Base-by-base conservation (phyloP, 2,888 invertebrate species). In the Philopedon plagiatum region DNA sequence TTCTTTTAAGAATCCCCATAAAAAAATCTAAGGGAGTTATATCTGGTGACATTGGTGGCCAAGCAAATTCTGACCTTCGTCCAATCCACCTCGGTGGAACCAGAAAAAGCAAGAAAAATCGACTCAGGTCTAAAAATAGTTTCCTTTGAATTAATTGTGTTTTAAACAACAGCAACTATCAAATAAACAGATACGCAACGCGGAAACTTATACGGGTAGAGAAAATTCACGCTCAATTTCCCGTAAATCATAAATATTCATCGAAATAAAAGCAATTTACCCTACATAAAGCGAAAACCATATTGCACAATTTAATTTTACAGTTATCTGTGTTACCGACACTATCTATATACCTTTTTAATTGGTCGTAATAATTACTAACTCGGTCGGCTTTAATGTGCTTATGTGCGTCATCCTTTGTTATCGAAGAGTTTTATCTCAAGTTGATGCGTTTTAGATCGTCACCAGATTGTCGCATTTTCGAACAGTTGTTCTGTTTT, bases 401-500 rank as follows among this genome's bases (percentile, higher is more conserved):
- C 51, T 61, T 21, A 65, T 69, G 41, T 78, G 80, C 79, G 80
- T 79, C 80, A 79, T 78, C 76, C 70, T 51, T 71, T 56, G 41
- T 78, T 82, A 83, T 83, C 82, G 56, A 46, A 71, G 73, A 78
- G 77, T 77, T 82, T 82, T 82, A 84, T 84, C 84, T 84, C 83
- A 84, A 84, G 81, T 83, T 81, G 81, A 81, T 82, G 82, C 82
- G 80, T 82, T 84, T 84, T 83, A 83, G 84, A 84, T 84, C 80
- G 73, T 74, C 78, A 75, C 73, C 65, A 78, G 81, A 81, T 81
- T 81, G 78, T 32, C 13, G 26, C 23, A 26, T 62, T 63, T 23
- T 46, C 5, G 67, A 44, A 39, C 73, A 73, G 56, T 49, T 69
- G 73, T 58, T 56, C 18, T 9, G 26, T 49, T 58, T 32, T 2